Evolutionary conservation across 2,888 invertebrate genomes (phyloP), one percentile per base, ranked within the genome.

Genomic region (Drosophila mettleri): DNA sequence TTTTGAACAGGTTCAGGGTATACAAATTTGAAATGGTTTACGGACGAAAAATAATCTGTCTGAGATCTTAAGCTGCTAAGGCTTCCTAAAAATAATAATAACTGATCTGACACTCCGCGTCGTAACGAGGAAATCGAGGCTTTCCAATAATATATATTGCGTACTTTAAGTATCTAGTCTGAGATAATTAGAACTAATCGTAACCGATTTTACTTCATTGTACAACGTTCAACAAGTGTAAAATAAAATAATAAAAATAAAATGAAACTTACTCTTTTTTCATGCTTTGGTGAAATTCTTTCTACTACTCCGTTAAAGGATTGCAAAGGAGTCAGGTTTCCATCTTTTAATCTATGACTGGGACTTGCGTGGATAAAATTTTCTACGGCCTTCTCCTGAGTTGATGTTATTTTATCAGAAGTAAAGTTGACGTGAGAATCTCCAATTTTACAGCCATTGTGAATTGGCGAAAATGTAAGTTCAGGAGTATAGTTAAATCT

Each of bases 221-320:
- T 6, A 3, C 12, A 27, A 48, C 38, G 14, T 27, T 16, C 14
- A 20, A 38, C 39, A 33, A 16, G 20, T 12, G 3, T 14, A 20
- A 31, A 2, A 12, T 29, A 12, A 10, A 0, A 5, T 39, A 18
- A n/a, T n/a, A n/a, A n/a, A n/a, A n/a, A n/a, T 7, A 38, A 12
- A 14, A 9, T 0, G 10, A 0, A 8, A 60, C 90, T 89, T 88
- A 95, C 95, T 77, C 94, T 94, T 84, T 94, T 93, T 65, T 95
- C 94, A 90, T 94, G 94, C 89, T 96, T 96, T 3, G 96, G 95
- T 79, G 95, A 95, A 75, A 96, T 94, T 82, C 95, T 93, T 77
- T 96, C 96, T 71, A 95, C 93, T 57, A 95, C 94, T 69, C 94
- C 94, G 38, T 94, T 94, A 90, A 95, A 95, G 0, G 96, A 95